Percentiles rank a stretch among this genome's conserved stretches.
phyloP scores from a whole-genome alignment of 2,113 vertebrate genomes.

The Panthera leo region DNA sequence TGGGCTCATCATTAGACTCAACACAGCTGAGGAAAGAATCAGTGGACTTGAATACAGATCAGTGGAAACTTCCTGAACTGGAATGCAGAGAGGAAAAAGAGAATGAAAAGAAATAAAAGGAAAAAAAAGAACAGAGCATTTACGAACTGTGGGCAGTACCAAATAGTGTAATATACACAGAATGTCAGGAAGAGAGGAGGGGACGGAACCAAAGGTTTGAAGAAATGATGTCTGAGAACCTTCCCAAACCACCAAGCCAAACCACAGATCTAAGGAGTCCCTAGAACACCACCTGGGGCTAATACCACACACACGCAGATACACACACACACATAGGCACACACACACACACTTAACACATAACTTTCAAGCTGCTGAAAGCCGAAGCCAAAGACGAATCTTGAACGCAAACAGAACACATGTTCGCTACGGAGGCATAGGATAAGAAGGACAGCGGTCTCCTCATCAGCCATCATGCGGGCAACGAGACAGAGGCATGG shows the following conservation, averaged over 20 bases:
- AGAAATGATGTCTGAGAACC: background rate
- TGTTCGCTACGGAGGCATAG: background rate
- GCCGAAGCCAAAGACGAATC: background rate
- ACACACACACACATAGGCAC: background rate
- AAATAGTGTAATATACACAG: background rate
- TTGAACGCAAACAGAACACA: background rate
- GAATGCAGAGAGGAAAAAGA: background rate
- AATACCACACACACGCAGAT: background rate
- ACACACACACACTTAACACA: background rate
- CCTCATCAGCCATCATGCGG: background rate
- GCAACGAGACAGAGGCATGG: background rate
- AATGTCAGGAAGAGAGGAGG: background rate
- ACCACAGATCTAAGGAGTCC: background rate
- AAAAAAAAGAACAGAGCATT: background rate
- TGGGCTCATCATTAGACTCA: background rate
- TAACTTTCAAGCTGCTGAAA: background rate
- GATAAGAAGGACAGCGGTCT: background rate
- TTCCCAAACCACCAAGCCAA: background rate
- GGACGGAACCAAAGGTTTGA: background rate
- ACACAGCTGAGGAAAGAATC: background rate
- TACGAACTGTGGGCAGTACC: background rate
- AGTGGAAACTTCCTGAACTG: background rate
- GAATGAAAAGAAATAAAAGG: background rate
- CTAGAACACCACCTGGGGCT: background rate
- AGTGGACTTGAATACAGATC: background rate